Evolutionary conservation across 2,797 vertebrate genomes (phyloP).

Genomic region (Gymnothorax reevesii): DNA sequence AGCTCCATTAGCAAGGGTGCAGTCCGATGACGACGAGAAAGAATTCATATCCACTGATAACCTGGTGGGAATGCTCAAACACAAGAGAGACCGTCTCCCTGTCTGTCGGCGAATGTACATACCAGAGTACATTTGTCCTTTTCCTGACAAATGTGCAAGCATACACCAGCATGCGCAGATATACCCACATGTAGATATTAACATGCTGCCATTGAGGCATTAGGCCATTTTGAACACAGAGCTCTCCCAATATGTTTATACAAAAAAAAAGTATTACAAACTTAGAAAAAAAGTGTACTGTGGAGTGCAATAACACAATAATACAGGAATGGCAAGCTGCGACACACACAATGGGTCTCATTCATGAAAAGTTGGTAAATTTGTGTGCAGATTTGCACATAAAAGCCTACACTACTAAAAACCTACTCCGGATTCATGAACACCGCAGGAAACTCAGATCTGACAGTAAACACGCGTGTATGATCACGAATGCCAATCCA

Average conservation of each 20-base stretch:
- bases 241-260: neutral
- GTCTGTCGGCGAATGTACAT: neutral
- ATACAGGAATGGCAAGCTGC: too few relatives aligned
- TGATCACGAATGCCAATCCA: too few relatives aligned
- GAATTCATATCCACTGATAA: neutral
- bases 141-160: neutral
- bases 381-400: too few relatives aligned
- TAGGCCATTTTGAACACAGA: neutral
- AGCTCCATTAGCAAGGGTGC: neutral
- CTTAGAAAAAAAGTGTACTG: neutral
- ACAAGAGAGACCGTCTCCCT: too few relatives aligned
- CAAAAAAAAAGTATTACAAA: neutral
- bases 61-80: neutral
- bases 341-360: neutral
- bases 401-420: too few relatives aligned
- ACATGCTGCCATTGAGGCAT: neutral
- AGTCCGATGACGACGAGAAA: neutral
- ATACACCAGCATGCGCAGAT: neutral
- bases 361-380: too few relatives aligned
- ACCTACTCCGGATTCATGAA: too few relatives aligned
- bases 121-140: neutral
- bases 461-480: too few relatives aligned
- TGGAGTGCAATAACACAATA: neutral
- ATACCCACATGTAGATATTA: neutral
- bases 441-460: too few relatives aligned